Conservation (phyloP, 1,140 invertebrate genomes). For the Ips nitidus region DNA sequence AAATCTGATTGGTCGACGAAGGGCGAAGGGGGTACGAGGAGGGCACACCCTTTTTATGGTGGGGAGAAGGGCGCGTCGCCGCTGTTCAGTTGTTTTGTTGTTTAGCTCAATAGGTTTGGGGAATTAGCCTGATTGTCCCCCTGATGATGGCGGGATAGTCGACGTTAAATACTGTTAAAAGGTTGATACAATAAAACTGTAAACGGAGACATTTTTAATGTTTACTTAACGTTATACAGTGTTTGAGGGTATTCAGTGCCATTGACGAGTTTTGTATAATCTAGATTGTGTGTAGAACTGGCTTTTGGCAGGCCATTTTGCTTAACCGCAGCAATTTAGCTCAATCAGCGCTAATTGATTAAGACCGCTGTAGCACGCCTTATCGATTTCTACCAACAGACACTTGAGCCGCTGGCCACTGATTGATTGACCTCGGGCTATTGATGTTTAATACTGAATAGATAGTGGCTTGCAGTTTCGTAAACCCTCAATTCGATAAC, state of each 20-base stretch:
- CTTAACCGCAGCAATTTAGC: constrained; percentile 36
- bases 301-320: constrained; percentile 3
- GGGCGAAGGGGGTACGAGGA: background rate
- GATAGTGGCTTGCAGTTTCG: too few species aligned
- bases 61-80: constrained; percentile 13
- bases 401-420: constrained; percentile 22
- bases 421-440: constrained; percentile 14
- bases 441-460: background rate
- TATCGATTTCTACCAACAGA: constrained; percentile 16
- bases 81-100: constrained; percentile 20
- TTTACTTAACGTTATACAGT: too few species aligned
- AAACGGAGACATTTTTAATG: too few species aligned
- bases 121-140: constrained; percentile 24
- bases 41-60: constrained; percentile 2
- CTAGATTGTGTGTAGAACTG: too few species aligned
- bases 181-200: too few species aligned
- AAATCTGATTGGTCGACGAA: constrained; percentile 10
- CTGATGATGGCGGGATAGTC: background rate
- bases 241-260: too few species aligned
- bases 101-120: constrained; percentile 24
- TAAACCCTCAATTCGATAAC: too few species aligned
- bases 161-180: too few species aligned
- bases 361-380: constrained; percentile 30
- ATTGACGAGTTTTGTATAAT: too few species aligned
- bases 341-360: constrained; percentile 42